A percentile compares a stretch with the other conserved stretches of the same genome.
Conservation (phyloP, 2,888 invertebrate genomes). For the Anoplius nigerrimus region DNA sequence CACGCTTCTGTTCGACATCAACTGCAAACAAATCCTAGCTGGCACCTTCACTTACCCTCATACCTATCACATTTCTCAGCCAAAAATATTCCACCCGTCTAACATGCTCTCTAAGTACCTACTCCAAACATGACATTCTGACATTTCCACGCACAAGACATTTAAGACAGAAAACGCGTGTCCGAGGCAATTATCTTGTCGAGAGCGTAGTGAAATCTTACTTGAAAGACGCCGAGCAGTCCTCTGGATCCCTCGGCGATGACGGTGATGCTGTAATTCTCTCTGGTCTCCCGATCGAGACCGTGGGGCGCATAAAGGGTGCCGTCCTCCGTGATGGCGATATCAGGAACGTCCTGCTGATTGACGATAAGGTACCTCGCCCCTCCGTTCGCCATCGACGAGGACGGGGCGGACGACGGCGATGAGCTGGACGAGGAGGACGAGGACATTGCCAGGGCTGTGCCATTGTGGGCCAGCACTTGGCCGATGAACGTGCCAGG, state of each 20-base stretch:
- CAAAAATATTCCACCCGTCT: too few relatives aligned
- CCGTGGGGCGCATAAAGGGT: slow-evolving; percentile 86
- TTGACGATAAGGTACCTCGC: slow-evolving; percentile 87
- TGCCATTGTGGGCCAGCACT: slow-evolving; percentile 79
- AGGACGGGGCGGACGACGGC: slow-evolving; percentile 59
- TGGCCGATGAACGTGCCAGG: slow-evolving; percentile 85
- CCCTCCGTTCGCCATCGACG: slow-evolving; percentile 69
- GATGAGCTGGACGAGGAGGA: not conserved
- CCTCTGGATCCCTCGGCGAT: slow-evolving; percentile 87
- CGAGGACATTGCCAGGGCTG: slow-evolving; percentile 29
- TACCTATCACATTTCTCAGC: too few relatives aligned
- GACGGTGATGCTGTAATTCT: slow-evolving; percentile 85
- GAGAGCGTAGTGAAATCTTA: slow-evolving; percentile 49
- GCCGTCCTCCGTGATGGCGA: slow-evolving; percentile 86
- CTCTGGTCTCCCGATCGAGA: slow-evolving; percentile 85
- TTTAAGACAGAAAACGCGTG: not conserved
- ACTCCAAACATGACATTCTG: too few relatives aligned
- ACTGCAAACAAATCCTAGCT: too few relatives aligned
- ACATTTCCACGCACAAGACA: too few relatives aligned
- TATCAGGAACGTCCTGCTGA: slow-evolving; percentile 88
- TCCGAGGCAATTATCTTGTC: too few relatives aligned
- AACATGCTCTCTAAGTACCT: too few relatives aligned
- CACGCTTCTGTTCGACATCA: too few relatives aligned
- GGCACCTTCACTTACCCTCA: too few relatives aligned
- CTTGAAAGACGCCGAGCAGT: slow-evolving; percentile 83